Evolutionary conservation across 2,888 invertebrate species (phyloP).

Genomic region (Epirrita christyi): DNA sequence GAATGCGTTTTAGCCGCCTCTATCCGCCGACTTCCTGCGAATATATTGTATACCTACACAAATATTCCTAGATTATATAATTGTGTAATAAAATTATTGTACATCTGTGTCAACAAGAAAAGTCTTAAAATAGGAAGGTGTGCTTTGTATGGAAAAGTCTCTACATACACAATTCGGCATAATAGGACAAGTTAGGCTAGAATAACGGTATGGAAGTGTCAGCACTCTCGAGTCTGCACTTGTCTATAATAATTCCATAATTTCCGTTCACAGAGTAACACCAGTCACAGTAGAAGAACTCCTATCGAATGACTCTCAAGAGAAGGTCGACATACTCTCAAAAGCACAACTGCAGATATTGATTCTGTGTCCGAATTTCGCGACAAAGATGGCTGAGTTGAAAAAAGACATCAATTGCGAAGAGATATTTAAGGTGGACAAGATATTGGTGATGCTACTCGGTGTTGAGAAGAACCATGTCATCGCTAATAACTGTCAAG

Average conservation of each 20-base stretch:
- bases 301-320: conserved; percentile 77
- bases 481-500: conserved; percentile 87
- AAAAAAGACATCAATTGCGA: conserved; percentile 83
- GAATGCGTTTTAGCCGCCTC: no score
- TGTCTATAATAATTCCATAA: no score
- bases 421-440: conserved; percentile 87
- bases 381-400: conserved; percentile 85
- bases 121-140: no score
- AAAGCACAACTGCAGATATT: conserved; percentile 91
- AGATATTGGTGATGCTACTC: conserved; percentile 91
- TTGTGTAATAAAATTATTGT: no score
- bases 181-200: background rate
- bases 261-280: conserved; percentile 84
- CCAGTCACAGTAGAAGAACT: conserved; percentile 90
- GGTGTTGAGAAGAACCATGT: conserved; percentile 91
- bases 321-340: conserved; percentile 81
- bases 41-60: no score
- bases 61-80: no score
- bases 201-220: no score
- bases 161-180: no score
- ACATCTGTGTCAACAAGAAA: no score
- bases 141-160: no score
- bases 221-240: no score
- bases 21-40: no score
- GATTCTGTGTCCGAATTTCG: conserved; percentile 90